Percentiles rank a stretch among this genome's conserved stretches.
Evolutionary conservation across 2,113 vertebrate genomes (phyloP).

Genomic region (Lophochroa leadbeateri): DNA sequence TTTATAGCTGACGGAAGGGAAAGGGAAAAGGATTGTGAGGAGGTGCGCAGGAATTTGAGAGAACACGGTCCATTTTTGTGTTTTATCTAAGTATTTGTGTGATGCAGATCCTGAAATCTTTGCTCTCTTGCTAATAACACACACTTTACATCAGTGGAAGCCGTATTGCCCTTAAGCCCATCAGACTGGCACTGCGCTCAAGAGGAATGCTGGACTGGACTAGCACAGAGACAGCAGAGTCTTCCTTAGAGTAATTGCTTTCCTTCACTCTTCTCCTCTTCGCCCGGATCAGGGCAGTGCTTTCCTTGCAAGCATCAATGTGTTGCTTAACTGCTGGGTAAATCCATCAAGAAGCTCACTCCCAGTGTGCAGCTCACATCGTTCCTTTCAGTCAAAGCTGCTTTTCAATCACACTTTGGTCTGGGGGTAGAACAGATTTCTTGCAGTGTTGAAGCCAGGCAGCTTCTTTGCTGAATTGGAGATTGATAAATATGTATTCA

Average conservation of each 20-base stretch:
- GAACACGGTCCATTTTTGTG: background rate
- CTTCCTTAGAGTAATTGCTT: background rate
- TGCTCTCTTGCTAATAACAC: background rate
- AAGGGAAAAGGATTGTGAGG: background rate
- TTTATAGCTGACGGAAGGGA: background rate
- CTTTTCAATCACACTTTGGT: background rate
- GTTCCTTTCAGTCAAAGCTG: background rate
- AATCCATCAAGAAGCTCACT: background rate
- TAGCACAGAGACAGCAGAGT: background rate
- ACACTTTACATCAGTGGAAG: background rate
- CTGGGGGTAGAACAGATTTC: slow-evolving; percentile 21
- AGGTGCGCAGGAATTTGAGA: background rate
- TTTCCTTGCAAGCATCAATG: background rate
- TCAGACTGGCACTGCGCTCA: rapidly evolving
- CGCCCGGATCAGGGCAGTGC: background rate
- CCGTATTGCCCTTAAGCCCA: background rate
- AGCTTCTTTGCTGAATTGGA: background rate
- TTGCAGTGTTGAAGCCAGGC: background rate
- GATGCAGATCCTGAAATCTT: background rate
- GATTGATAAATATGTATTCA: slow-evolving; percentile 8
- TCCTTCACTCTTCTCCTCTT: background rate
- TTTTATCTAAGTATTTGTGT: background rate
- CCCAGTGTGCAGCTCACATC: background rate
- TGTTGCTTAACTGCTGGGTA: background rate
- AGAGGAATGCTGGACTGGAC: background rate